Conservation (phyloP, 2,888 invertebrate genomes). For the Caprella mutica region DNA sequence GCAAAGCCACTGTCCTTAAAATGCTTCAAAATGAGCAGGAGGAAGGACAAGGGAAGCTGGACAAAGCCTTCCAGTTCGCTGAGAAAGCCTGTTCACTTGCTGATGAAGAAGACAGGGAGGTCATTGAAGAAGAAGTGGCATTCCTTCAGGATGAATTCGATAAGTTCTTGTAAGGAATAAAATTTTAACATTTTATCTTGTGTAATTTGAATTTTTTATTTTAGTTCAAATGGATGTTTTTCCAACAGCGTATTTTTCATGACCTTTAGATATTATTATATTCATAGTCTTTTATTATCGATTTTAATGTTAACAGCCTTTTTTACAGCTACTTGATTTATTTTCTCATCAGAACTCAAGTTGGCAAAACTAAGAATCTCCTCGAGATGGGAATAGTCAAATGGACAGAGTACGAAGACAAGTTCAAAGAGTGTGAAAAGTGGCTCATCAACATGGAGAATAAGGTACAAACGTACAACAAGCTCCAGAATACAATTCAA, state of each 20-base stretch:
- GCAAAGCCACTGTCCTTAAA: constrained; percentile 73
- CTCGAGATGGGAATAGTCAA: constrained; percentile 80
- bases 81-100: constrained; percentile 74
- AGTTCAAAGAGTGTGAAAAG: constrained; percentile 74
- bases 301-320: too few species aligned
- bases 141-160: constrained; percentile 83
- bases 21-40: constrained; percentile 68
- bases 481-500: constrained; percentile 74
- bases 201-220: too few species aligned
- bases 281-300: too few species aligned
- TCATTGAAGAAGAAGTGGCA: constrained; percentile 84
- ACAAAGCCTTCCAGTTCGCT: constrained; percentile 68
- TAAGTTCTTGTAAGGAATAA: constrained; percentile 58
- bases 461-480: constrained; percentile 77
- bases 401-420: constrained; percentile 89
- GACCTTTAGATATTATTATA: too few species aligned
- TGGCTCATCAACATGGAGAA: constrained; percentile 82
- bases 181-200: too few species aligned
- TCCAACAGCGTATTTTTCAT: too few species aligned
- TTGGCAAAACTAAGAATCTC: constrained; percentile 65
- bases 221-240: too few species aligned
- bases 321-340: too few species aligned
- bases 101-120: constrained; percentile 73
- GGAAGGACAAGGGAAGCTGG: constrained; percentile 69
- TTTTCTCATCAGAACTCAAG: constrained; percentile 51